These are phyloP conservation scores for Eidolon helvum DNA, from an alignment of 2,113 vertebrate genomes.

Conservation along the genomic window DNA sequence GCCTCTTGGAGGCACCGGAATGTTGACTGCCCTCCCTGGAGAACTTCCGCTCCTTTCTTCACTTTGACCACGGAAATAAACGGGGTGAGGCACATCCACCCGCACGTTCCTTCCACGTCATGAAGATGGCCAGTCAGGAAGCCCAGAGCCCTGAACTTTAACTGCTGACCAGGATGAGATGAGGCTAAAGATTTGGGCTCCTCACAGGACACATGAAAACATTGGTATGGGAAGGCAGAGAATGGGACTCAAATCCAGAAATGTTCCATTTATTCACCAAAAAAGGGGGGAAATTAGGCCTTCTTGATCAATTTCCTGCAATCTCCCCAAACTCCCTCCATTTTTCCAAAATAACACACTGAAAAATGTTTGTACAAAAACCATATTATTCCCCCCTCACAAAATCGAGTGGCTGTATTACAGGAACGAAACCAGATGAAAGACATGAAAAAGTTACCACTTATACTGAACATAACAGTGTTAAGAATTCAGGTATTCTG, in stretches of 20 bases:
- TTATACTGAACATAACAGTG: constrained; percentile 72
- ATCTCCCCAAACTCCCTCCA: constrained; percentile 15
- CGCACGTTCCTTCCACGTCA: neutral
- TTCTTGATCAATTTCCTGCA: constrained; percentile 11
- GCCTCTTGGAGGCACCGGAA: neutral
- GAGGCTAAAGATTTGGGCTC: neutral
- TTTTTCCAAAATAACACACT: constrained; percentile 54
- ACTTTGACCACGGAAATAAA: neutral
- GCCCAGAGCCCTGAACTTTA: neutral
- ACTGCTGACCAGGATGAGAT: neutral
- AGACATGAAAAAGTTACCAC: constrained; percentile 75
- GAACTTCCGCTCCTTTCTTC: neutral
- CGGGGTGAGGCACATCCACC: neutral
- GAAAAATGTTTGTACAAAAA: constrained; percentile 81
- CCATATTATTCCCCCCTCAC: constrained; percentile 75
- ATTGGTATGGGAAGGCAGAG: neutral
- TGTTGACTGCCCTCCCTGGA: neutral
- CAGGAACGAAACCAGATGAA: constrained; percentile 75
- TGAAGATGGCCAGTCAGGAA: neutral
- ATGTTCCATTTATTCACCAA: constrained; percentile 47
- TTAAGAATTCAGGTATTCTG: constrained; percentile 53
- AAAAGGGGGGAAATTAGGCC: neutral
- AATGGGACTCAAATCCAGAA: neutral
- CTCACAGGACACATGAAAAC: neutral
- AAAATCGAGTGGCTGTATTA: constrained; percentile 74